Base-by-base conservation (phyloP, 2,113 vertebrate genomes). In the Poecile atricapillus region DNA sequence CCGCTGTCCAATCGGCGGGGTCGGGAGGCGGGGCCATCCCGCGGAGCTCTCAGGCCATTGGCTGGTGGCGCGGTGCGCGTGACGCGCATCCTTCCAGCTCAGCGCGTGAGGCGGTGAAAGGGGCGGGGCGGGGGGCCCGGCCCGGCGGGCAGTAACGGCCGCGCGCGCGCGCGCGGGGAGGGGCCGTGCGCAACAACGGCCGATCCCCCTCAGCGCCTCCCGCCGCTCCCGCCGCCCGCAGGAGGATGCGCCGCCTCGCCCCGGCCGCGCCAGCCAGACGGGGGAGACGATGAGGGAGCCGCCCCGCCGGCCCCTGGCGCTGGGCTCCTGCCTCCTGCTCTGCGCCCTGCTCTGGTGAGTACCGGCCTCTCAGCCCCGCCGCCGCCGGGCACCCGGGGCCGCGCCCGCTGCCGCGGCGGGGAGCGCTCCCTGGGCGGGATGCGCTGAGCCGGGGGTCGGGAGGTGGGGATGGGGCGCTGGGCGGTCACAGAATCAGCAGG, bases 261-360 rank as follows among this genome's bases (percentile, higher is more conserved):
- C 84, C 94, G 95, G 92, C 94, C 71, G 97, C 92, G 50, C 85
- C 90, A 97, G 93, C 94, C 28, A 92, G 73, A 94, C 44, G 23
- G 93, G 85, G 96, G 84, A 95, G 90, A 97, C 97, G 82, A 98
- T 97, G 98, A 98, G 83, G 97, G 97, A 97, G 97, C 95, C 93
- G 95, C 91, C 95, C 88, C 96, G 85, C 85, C 97, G 97, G 96
- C 95, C 96, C 49, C 82, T 97, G 96, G 95, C 97, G 79, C 91
- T 97, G 97, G 93, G 94, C 92, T 97, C 95, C 74, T 98, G 97
- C 94, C 94, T 98, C 30, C 93, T 95, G 27, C 89, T 98, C 23
- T 97, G 97, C 79, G 97, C 87, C 3, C 20, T 98, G 71, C 95
- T 98, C 67, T 98, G 97, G 98, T 98, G 90, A 97, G 97, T 96